Percentiles rank a stretch among this genome's conserved stretches.
Evolutionary conservation across 2,797 vertebrate species (phyloP).

Genomic region (Coccyzus lansbergi): DNA sequence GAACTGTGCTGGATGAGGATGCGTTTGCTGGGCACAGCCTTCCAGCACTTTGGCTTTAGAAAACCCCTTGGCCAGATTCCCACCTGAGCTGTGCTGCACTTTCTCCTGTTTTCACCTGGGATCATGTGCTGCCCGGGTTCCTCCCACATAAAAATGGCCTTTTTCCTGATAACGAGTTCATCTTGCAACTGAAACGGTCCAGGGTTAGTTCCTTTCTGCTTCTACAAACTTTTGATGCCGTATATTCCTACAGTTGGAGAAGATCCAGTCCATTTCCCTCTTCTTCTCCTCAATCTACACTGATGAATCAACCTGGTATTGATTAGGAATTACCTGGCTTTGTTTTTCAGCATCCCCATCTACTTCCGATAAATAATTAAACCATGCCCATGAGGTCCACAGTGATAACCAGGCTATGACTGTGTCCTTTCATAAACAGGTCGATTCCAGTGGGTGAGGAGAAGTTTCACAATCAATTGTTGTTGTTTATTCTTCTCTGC

Average conservation of each 20-base stretch:
- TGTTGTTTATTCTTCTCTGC: background rate
- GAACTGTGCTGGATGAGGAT: rapidly evolving
- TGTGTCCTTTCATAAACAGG: background rate
- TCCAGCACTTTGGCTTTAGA: background rate
- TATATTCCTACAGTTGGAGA: background rate
- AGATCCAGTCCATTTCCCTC: background rate
- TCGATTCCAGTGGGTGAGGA: background rate
- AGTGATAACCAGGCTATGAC: background rate
- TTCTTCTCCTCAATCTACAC: background rate
- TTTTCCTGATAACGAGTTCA: background rate
- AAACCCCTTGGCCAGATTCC: background rate
- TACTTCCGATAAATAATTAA: background rate
- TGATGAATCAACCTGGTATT: background rate
- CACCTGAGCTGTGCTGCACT: rapidly evolving
- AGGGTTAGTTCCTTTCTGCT: background rate
- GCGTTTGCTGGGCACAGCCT: background rate
- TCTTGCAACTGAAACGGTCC: background rate
- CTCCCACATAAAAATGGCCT: background rate
- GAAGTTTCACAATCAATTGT: background rate
- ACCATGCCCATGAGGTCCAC: background rate
- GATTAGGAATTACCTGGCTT: background rate
- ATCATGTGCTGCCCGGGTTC: background rate
- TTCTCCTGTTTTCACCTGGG: background rate
- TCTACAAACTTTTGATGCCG: background rate
- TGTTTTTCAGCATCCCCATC: background rate